Conservation (phyloP, 2,113 vertebrate genomes). For the Cinclus mexicanus region DNA sequence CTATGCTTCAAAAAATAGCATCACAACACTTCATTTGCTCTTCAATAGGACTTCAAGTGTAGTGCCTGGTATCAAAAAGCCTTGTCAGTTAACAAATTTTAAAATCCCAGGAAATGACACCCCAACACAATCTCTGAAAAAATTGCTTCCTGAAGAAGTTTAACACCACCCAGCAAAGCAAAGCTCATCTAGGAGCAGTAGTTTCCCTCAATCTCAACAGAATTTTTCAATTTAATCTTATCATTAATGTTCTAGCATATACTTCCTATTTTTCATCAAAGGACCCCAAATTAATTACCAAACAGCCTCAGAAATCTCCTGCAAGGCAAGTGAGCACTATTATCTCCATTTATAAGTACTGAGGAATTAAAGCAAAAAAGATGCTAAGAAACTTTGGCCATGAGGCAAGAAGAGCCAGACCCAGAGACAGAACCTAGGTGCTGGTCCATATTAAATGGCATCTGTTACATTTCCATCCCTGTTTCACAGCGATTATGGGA, state of each 20-base stretch:
- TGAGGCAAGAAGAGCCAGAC: neutral
- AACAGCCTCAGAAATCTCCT: neutral
- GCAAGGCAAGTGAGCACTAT: neutral
- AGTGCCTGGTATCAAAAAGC: conserved; percentile 30
- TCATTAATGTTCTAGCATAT: neutral
- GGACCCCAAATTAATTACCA: neutral
- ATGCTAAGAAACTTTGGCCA: conserved; percentile 25
- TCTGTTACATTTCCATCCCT: conserved; percentile 60
- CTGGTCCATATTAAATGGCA: conserved; percentile 59
- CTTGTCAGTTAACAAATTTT: conserved; percentile 6
- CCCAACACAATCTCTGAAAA: neutral
- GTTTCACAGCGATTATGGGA: conserved; percentile 27
- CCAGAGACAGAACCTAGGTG: conserved; percentile 31
- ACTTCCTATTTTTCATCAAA: neutral
- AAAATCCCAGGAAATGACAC: conserved; percentile 33
- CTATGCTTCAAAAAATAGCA: conserved; percentile 36
- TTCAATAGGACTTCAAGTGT: conserved; percentile 48
- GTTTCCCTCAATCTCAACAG: neutral
- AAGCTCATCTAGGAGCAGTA: neutral
- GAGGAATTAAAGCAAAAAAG: neutral
- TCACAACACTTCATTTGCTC: conserved; percentile 36
- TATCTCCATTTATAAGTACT: neutral
- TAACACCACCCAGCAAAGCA: neutral
- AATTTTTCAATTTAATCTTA: neutral
- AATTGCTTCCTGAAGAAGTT: conserved; percentile 4